Evolutionary conservation across 2,888 invertebrate species (phyloP).

Genomic region (Toxonevra muliebris): DNA sequence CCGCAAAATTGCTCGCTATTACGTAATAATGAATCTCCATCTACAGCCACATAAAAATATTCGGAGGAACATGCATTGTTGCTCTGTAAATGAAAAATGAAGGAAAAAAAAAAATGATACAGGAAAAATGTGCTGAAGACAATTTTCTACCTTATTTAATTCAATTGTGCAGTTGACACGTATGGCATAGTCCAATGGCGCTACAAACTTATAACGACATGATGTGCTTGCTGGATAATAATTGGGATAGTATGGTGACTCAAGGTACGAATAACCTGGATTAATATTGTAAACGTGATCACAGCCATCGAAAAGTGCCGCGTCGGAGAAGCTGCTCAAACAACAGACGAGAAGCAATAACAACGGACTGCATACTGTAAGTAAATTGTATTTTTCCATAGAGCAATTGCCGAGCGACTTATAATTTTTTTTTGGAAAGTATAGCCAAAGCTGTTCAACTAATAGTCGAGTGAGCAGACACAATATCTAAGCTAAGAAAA

Average conservation of each 20-base stretch:
- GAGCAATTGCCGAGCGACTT: too few species aligned
- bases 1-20: slow-evolving; percentile 58
- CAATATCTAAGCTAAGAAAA: too few species aligned
- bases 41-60: slow-evolving; percentile 55
- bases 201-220: slow-evolving; percentile 58
- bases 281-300: slow-evolving; percentile 47
- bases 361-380: neutral
- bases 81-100: slow-evolving; percentile 29
- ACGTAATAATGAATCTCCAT: slow-evolving; percentile 54
- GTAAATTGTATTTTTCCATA: neutral
- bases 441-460: too few species aligned
- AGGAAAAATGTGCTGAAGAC: neutral
- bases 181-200: slow-evolving; percentile 54
- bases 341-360: slow-evolving; percentile 3
- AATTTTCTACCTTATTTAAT: slow-evolving; percentile 51
- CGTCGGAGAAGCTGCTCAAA: neutral
- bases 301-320: slow-evolving; percentile 51
- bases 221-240: slow-evolving; percentile 54
- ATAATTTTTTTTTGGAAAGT: too few species aligned
- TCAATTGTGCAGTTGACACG: slow-evolving; percentile 48
- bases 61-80: slow-evolving; percentile 51
- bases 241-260: slow-evolving; percentile 57
- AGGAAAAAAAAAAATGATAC: neutral
- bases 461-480: too few species aligned
- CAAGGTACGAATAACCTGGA: slow-evolving; percentile 45